A percentile compares a stretch with the other conserved stretches of the same genome.
Conservation (phyloP, 2,888 invertebrate genomes). For the Mythimna ferrago region DNA sequence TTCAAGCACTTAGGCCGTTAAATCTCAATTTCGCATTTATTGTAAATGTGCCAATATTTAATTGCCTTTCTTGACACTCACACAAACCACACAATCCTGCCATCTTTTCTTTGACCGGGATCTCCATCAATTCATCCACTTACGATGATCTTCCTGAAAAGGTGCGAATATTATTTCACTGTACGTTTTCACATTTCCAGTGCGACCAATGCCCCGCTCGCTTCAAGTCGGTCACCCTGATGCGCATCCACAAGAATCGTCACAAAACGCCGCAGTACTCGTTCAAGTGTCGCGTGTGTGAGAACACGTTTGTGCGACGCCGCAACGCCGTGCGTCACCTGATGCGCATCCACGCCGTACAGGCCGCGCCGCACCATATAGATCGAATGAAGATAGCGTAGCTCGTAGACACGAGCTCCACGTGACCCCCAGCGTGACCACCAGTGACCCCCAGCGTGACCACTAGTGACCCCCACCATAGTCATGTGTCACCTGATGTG, state of each 20-base stretch:
- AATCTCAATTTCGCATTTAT: too few species aligned
- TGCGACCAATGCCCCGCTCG: constrained; percentile 81
- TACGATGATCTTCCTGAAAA: too few species aligned
- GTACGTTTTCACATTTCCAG: constrained; percentile 64
- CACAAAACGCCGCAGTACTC: constrained; percentile 79
- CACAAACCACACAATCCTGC: too few species aligned
- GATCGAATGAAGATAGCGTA: constrained; percentile 70
- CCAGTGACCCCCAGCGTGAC: not conserved
- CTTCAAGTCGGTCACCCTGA: constrained; percentile 82
- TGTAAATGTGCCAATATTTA: too few species aligned
- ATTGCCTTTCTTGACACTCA: too few species aligned
- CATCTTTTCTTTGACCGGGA: too few species aligned
- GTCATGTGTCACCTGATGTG: too few species aligned
- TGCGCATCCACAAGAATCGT: constrained; percentile 81
- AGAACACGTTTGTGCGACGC: constrained; percentile 79
- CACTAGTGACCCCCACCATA: not conserved
- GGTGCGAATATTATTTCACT: too few species aligned
- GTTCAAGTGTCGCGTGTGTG: constrained; percentile 76
- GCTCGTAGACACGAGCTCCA: not conserved
- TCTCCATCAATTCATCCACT: too few species aligned
- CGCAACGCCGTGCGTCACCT: constrained; percentile 82
- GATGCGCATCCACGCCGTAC: constrained; percentile 76
- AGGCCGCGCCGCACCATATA: constrained; percentile 72
- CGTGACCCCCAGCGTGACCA: not conserved
- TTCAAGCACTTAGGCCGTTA: too few species aligned